These are phyloP conservation scores for Cyrtonyx montezumae DNA, from an alignment of 2,113 vertebrate species.

Conservation along the genomic window DNA sequence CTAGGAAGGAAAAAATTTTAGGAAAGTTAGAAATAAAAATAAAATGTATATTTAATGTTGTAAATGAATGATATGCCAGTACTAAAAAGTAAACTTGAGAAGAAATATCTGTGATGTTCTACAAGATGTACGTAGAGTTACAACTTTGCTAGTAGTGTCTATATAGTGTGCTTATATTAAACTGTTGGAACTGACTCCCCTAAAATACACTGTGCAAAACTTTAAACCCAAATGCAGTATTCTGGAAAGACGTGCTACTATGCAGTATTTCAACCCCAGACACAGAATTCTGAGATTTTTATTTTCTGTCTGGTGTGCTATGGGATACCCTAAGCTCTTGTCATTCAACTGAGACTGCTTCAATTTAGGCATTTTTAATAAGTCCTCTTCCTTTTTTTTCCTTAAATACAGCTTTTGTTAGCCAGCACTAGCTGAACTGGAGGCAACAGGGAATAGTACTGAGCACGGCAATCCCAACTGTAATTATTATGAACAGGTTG, in stretches of 20 bases:
- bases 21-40: neutral
- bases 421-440: neutral
- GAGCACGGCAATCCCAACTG: slow-evolving; percentile 17
- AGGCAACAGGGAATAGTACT: slow-evolving; percentile 43
- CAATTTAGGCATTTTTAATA: slow-evolving; percentile 42
- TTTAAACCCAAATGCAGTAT: neutral
- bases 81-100: neutral
- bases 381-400: slow-evolving; percentile 19
- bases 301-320: neutral
- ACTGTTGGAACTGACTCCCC: neutral
- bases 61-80: neutral
- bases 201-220: neutral
- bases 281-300: neutral
- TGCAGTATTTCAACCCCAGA: neutral
- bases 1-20: neutral
- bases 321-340: neutral
- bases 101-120: neutral
- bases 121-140: neutral
- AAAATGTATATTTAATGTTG: neutral
- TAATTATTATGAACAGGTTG: slow-evolving; percentile 57
- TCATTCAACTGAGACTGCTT: slow-evolving; percentile 29
- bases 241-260: neutral
- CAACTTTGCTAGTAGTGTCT: neutral
- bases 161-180: neutral
- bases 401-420: slow-evolving; percentile 37